Conservation (phyloP, 2,888 invertebrate genomes). For the Caenorhabditis macrosperma region DNA sequence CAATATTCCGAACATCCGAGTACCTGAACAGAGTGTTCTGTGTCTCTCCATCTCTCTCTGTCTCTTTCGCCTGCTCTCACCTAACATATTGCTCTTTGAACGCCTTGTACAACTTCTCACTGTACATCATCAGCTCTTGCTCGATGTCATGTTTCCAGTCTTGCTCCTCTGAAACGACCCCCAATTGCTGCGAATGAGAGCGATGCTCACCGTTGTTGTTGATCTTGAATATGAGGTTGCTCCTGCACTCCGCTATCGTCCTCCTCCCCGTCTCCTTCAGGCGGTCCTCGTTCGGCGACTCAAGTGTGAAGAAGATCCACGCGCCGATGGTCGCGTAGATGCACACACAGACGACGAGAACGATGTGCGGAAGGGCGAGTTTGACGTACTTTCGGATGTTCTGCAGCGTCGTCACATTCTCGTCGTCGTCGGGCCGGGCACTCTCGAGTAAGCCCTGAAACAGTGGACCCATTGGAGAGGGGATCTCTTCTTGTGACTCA, state of each 20-base stretch:
- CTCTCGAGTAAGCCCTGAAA: conserved; percentile 60
- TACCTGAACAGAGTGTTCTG: conserved; percentile 70
- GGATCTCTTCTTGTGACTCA: not conserved
- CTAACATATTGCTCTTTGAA: conserved; percentile 80
- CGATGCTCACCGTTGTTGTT: conserved; percentile 56
- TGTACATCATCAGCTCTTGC: conserved; percentile 71
- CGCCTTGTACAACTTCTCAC: conserved; percentile 75
- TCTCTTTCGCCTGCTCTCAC: no score
- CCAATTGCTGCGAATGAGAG: not conserved
- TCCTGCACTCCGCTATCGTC: conserved; percentile 69
- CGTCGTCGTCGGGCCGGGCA: conserved; percentile 54
- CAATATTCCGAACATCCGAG: conserved; percentile 70
- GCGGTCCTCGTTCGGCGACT: conserved; percentile 79
- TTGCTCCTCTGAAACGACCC: conserved; percentile 44
- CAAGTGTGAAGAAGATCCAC: conserved; percentile 77
- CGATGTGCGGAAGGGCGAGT: conserved; percentile 79
- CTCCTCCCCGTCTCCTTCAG: conserved; percentile 66
- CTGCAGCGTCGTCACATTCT: conserved; percentile 28
- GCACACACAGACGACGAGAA: conserved; percentile 78
- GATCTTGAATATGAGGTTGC: conserved; percentile 64
- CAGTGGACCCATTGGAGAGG: not conserved
- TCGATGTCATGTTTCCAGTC: conserved; percentile 72
- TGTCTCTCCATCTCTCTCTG: no score
- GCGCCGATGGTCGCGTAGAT: conserved; percentile 79
- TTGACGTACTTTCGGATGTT: conserved; percentile 72